Conservation (phyloP, 30 jellyfish, hydroid and myxozoan species). For the Hydractinia symbiolongicarpus region DNA sequence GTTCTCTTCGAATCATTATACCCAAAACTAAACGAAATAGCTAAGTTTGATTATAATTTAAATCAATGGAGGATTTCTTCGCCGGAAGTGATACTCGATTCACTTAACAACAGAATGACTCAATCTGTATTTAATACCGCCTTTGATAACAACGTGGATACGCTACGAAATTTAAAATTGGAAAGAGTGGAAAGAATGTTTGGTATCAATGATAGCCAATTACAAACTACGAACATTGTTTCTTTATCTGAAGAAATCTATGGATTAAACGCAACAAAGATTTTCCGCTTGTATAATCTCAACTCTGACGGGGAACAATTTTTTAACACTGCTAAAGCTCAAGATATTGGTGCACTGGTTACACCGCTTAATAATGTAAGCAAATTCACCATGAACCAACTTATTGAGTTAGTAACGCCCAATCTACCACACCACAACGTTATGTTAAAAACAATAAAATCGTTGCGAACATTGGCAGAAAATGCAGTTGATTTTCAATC, state of each 20-base stretch:
- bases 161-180: no score
- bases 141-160: no score
- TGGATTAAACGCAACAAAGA: constrained; percentile 3
- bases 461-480: neutral
- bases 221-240: no score
- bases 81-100: no score
- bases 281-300: neutral
- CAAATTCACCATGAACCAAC: neutral
- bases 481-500: neutral
- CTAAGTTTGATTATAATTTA: no score
- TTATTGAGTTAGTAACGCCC: neutral
- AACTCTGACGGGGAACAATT: neutral
- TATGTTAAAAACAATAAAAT: neutral
- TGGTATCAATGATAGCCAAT: no score
- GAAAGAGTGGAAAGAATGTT: no score
- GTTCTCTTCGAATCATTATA: no score
- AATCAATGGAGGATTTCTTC: no score
- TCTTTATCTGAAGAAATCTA: neutral
- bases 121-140: no score
- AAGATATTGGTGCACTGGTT: neutral
- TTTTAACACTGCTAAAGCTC: neutral
- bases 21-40: no score
- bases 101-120: no score
- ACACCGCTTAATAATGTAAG: constrained; percentile 4
- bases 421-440: neutral